Conservation (phyloP, 2,797 vertebrate species). For the Mormyrus proboscirostris region DNA sequence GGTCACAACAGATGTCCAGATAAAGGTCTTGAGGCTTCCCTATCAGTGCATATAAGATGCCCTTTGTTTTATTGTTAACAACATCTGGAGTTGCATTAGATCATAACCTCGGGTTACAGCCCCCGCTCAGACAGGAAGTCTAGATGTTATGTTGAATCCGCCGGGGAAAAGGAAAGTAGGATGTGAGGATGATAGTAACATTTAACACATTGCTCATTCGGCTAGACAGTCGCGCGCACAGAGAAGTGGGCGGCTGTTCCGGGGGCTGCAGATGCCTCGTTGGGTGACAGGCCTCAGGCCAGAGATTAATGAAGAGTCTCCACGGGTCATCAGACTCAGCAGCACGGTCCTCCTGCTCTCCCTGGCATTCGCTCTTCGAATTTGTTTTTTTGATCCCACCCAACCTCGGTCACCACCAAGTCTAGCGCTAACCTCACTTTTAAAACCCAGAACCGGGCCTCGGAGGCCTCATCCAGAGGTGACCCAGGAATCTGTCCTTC, state of each 20-base stretch:
- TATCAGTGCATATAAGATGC: not conserved
- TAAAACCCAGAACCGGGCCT: conserved; percentile 1
- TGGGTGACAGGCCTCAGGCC: not conserved
- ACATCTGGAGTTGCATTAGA: not conserved
- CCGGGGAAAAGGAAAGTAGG: not conserved
- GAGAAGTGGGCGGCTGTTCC: not conserved
- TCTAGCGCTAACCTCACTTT: not conserved
- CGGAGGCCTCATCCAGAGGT: conserved; percentile 8
- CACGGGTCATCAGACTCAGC: not conserved
- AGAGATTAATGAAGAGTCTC: not conserved
- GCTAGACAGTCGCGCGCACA: not conserved
- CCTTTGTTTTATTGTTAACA: not conserved
- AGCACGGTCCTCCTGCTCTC: not conserved
- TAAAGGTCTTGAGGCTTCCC: not conserved
- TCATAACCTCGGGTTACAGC: not conserved
- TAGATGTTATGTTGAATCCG: not conserved
- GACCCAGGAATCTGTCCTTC: not conserved
- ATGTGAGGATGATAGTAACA: not conserved
- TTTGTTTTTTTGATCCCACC: not conserved
- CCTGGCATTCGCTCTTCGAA: not conserved
- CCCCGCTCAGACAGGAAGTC: not conserved
- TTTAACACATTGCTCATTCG: not conserved
- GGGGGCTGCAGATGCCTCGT: not conserved
- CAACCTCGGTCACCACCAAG: not conserved
- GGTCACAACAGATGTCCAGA: not conserved